Conservation (phyloP, 2,113 vertebrate genomes). For the Himantopus leucocephalus region DNA sequence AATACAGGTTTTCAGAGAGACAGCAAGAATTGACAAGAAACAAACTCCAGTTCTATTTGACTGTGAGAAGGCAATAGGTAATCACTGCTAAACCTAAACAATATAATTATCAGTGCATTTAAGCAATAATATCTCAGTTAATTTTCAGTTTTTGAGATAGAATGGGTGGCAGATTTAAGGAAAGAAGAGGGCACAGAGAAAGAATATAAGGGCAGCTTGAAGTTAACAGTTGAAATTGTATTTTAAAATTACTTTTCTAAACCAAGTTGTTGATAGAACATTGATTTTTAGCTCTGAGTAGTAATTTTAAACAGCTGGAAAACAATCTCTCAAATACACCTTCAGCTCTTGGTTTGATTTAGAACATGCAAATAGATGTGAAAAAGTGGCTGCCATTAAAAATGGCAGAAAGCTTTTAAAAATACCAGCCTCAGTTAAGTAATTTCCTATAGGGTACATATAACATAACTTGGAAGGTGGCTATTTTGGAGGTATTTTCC, state of each 20-base stretch:
- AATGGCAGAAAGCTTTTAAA: neutral
- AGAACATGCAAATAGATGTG: constrained; percentile 9
- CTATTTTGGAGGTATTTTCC: neutral
- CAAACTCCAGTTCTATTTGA: neutral
- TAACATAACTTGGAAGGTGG: neutral
- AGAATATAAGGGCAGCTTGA: neutral
- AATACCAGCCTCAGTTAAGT: neutral
- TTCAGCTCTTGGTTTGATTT: constrained; percentile 3
- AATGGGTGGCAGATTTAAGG: neutral
- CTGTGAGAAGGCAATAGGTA: neutral
- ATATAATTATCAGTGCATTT: neutral
- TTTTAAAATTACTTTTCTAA: constrained; percentile 10
- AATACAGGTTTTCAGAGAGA: neutral
- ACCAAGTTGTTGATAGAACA: neutral
- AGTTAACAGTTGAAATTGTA: neutral
- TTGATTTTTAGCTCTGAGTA: constrained; percentile 23
- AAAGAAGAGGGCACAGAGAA: neutral
- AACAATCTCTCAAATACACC: neutral
- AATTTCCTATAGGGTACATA: neutral
- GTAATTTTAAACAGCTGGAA: constrained; percentile 19
- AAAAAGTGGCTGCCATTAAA: neutral
- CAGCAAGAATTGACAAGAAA: neutral
- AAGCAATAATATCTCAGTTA: neutral
- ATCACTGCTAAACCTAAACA: neutral
- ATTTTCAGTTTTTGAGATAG: neutral